Conservation (phyloP, 2,113 vertebrate genomes). For the Phrynosoma platyrhinos region DNA sequence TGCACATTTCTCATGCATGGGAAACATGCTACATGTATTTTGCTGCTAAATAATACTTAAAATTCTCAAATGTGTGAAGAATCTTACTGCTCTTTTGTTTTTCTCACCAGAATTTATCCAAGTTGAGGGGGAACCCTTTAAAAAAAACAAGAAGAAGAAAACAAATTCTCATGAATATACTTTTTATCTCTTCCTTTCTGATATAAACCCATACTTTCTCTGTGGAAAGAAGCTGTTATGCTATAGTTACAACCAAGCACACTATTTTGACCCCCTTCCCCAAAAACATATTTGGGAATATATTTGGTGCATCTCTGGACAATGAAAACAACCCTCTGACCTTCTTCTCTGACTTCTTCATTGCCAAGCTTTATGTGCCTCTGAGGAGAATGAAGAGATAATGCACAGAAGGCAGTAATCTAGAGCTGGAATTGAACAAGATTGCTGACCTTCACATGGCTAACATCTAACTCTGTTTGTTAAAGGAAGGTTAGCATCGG, state of each 20-base stretch:
- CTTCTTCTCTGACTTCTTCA: background rate
- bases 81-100: too few species aligned
- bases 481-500: background rate
- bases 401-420: conserved; percentile 10
- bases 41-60: too few species aligned
- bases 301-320: background rate
- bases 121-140: too few species aligned
- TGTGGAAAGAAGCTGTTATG: background rate
- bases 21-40: too few species aligned
- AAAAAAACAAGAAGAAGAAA: too few species aligned
- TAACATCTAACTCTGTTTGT: conserved; percentile 28
- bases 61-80: too few species aligned
- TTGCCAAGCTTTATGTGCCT: background rate
- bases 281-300: background rate
- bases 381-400: conserved; percentile 4
- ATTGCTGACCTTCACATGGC: conserved; percentile 25
- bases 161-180: too few species aligned
- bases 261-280: background rate
- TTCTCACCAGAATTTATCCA: too few species aligned
- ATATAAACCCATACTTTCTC: background rate
- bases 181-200: background rate
- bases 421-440: conserved; percentile 6
- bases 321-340: background rate
- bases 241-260: background rate
- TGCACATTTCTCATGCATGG: too few species aligned